Base-by-base conservation (phyloP, 2,888 invertebrate species). In the Troides aeacus region DNA sequence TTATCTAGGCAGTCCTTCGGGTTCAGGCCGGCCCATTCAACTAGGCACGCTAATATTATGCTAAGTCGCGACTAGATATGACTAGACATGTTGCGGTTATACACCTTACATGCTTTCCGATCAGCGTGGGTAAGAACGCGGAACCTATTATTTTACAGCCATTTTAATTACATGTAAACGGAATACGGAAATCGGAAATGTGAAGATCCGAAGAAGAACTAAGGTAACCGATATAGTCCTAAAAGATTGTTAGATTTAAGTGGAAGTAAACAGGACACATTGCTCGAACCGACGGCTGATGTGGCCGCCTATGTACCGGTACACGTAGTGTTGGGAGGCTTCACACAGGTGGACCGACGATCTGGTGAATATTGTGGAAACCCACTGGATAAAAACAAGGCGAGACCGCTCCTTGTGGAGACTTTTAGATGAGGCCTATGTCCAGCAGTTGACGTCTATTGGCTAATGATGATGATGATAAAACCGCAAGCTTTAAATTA, bases 1-100 rank as follows among this genome's bases (percentile, higher is more conserved):
- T 69, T 69, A 69, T 57, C 23, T 50, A 57, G 66, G 66, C 70
- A 42, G 63, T 53, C 36, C 60, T 46, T 15, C 56, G 36, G 36
- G 46, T 56, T 61, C 21, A 56, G 60, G 60, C 42, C n/a, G 60
- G 21, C 23, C 57, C 15, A 46, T 5, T 21, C 21, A 39, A 42
- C 62, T 46, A 59, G 18, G 46, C 23, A 24, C 24, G 59, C 63
- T 64, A 60, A 64, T 68, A 68, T 68, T 68, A 64, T 59, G 39
- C 53, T 6, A 64, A 63, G 68, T 36, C 23, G 59, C 42, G 58
- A 63, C 59, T 39, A 21, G 21, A 21, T 21, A 21, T 21, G 21
- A 21, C 21, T 21, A 21, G 21, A 63, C 46, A 39, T 63, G 30
- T 63, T 21, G 50, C 57, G 30, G 57, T 58, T 57, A 42, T 23